Percentiles rank a stretch among this genome's conserved stretches.
phyloP scores from a whole-genome alignment of 2,888 invertebrate species.

The Bellardia pandia region DNA sequence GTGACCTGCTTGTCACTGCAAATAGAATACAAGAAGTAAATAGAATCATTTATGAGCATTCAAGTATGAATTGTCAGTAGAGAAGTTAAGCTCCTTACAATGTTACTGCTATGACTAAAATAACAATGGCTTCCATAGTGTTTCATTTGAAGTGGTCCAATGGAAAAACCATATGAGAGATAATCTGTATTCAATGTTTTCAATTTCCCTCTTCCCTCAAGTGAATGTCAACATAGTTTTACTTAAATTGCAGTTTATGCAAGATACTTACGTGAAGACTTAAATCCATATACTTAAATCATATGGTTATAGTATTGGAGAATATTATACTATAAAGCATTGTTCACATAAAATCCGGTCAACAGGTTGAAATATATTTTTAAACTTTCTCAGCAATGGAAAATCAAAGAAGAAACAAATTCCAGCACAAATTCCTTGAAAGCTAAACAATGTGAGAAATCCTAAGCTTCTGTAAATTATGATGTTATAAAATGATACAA shows the following conservation, averaged over 20 bases:
- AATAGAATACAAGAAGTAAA: slow-evolving; percentile 4
- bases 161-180: neutral
- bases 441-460: too few relatives aligned
- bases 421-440: too few relatives aligned
- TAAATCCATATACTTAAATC: neutral
- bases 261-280: neutral
- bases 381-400: too few relatives aligned
- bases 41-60: slow-evolving; percentile 52
- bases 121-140: slow-evolving; percentile 24
- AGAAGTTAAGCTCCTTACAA: slow-evolving; percentile 22
- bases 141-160: slow-evolving; percentile 30
- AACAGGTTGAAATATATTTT: too few relatives aligned
- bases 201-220: neutral
- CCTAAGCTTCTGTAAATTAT: too few relatives aligned
- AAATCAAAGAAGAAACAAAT: too few relatives aligned
- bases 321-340: neutral
- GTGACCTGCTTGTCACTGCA: slow-evolving; percentile 30
- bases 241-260: slow-evolving; percentile 10
- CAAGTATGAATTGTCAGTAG: slow-evolving; percentile 43
- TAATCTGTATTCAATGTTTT: slow-evolving; percentile 41
- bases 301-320: neutral
- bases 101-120: neutral
- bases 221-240: neutral
- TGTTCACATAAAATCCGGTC: too few relatives aligned
- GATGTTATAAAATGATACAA: too few relatives aligned